A percentile compares a stretch with the other conserved stretches of the same genome.
Evolutionary conservation across 2,888 invertebrate species (phyloP).

Genomic region (Acleris emargana): DNA sequence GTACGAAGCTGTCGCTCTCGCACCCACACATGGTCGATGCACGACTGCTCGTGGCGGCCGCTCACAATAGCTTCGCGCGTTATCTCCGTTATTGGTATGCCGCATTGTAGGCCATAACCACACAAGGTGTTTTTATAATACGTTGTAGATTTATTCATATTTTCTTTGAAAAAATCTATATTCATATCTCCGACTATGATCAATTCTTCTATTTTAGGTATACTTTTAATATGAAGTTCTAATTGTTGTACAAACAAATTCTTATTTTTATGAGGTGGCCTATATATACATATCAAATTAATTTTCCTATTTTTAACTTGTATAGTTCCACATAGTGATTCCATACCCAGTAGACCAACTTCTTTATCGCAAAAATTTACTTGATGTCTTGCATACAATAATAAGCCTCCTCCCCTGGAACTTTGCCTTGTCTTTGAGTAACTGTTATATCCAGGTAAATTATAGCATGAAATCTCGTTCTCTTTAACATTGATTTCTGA

Average conservation of each 20-base stretch:
- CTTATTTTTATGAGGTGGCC: not conserved
- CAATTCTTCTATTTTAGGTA: slow-evolving; percentile 1
- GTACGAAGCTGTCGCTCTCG: not conserved
- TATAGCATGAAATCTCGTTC: too few relatives aligned
- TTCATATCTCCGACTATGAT: slow-evolving; percentile 17
- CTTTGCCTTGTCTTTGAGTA: too few relatives aligned
- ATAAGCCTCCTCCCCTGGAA: too few relatives aligned
- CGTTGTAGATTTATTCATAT: slow-evolving; percentile 3
- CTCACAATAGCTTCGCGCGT: slow-evolving; percentile 14
- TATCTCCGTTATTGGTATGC: slow-evolving; percentile 16
- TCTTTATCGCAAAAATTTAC: too few relatives aligned
- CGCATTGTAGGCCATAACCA: slow-evolving; percentile 14
- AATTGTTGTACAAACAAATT: slow-evolving; percentile 8
- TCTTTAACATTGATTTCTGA: too few relatives aligned
- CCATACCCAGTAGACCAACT: too few relatives aligned
- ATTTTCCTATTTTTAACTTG: too few relatives aligned
- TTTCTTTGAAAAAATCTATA: slow-evolving; percentile 13
- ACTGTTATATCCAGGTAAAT: too few relatives aligned
- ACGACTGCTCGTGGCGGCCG: slow-evolving; percentile 9
- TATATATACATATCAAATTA: too few relatives aligned
- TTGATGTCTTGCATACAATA: too few relatives aligned
- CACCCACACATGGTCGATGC: slow-evolving; percentile 25
- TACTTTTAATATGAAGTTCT: not conserved
- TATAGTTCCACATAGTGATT: too few relatives aligned
- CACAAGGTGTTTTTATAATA: slow-evolving; percentile 18